Evolutionary conservation across 2,888 invertebrate genomes (phyloP), one percentile per base, ranked within the genome.

Genomic region (Microctonus hyperodae): DNA sequence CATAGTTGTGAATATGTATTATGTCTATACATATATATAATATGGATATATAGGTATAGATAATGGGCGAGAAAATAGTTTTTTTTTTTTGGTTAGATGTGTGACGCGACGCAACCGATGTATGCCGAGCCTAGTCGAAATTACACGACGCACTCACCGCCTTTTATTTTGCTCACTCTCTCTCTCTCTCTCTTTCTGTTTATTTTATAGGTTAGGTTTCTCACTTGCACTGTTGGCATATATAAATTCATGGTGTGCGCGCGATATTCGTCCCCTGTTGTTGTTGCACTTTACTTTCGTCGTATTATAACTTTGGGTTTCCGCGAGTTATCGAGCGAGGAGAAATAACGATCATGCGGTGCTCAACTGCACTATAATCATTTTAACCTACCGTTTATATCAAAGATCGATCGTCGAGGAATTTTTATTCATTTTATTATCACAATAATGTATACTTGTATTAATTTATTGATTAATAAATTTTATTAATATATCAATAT

Each of bases 291-390:
- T 33, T 44, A 40, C 44, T 33, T 64, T 64, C 20, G 16, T 44
- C 5, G 28, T 64, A 67, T 70, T 64, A 57, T 65, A 63, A 68
- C 63, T 69, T 67, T 44, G 55, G 20, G 62, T 44, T 65, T 31
- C 31, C 55, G 56, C 44, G 64, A 64, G 33, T 64, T 68, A 70
- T 72, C 72, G 72, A 70, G 69, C 72, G 57, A 60, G 53, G 58
- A 31, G 37, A 66, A 62, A 65, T 61, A 62, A 61, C 61, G 71
- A 71, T 71, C 70, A 65, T 23, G n/a, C n/a, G 64, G 64, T 64
- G 50, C 64, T 64, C 64, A 64, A 64, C 62, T 23, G 9, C 10
- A 44, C 44, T 20, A 53, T 53, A 13, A 53, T 13, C 53, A 53
- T 53, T 53, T 2, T 13, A 53, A 10, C 23, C 23, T 51, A 51